Evolutionary conservation across 1,140 invertebrate genomes (phyloP).

Genomic region (Trachymyrmex cornetzi): DNA sequence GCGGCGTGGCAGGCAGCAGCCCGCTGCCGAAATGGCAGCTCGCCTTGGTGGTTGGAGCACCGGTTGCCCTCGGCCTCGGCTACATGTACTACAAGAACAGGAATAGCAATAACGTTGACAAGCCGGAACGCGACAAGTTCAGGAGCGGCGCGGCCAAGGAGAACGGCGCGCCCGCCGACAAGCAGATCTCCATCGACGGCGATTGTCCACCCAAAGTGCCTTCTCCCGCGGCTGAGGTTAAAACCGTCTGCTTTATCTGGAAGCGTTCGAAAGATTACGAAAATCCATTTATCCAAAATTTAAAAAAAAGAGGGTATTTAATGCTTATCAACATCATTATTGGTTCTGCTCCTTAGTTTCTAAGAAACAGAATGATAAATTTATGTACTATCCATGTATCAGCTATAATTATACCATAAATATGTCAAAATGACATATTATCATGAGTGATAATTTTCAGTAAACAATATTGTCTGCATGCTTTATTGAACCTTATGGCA

Average conservation of each 20-base stretch:
- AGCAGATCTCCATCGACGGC: slow-evolving; percentile 86
- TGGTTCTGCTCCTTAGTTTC: neutral
- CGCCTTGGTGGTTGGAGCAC: slow-evolving; percentile 92
- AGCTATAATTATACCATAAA: neutral
- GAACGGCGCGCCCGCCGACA: slow-evolving; percentile 80
- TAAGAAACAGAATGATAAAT: neutral
- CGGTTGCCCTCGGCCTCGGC: slow-evolving; percentile 93
- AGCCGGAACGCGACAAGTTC: slow-evolving; percentile 74
- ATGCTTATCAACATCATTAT: neutral
- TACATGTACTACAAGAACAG: slow-evolving; percentile 92
- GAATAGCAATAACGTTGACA: slow-evolving; percentile 56
- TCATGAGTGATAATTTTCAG: neutral
- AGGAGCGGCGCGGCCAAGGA: slow-evolving; percentile 70
- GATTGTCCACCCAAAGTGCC: slow-evolving; percentile 71
- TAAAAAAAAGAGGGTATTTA: neutral
- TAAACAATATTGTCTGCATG: neutral
- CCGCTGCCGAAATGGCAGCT: slow-evolving; percentile 90
- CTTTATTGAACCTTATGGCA: neutral
- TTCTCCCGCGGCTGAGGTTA: slow-evolving; percentile 80
- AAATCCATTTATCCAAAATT: slow-evolving; percentile 11
- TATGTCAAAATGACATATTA: neutral
- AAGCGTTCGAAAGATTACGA: neutral
- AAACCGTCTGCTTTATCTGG: neutral
- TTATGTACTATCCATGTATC: neutral
- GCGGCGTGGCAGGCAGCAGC: slow-evolving; percentile 67